Evolutionary conservation across 2,888 invertebrate genomes (phyloP), one percentile per base, ranked within the genome.

Genomic region (Drosophila mimetica): DNA sequence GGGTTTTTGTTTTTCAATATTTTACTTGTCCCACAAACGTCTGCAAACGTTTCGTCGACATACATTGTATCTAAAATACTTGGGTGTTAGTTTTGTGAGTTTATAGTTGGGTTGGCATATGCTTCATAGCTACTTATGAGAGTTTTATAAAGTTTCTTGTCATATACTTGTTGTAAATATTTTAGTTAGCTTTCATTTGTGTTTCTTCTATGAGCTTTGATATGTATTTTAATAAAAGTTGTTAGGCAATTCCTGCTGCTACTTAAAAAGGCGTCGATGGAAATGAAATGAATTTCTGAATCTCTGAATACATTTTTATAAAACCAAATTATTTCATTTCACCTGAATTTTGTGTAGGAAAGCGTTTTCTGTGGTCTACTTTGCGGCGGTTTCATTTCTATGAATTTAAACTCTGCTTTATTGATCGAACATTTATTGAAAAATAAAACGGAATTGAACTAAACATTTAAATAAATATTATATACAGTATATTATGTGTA

Each of bases 41-140:
- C 71, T 47, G 60, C 54, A 59, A 54, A 54, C 52, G 53, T 37
- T 65, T 48, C 14, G 41, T 66, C 47, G 59, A 65, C 70, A 65
- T 77, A 77, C 81, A 82, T 84, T 75, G 64, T 87, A 81, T 82
- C 75, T 85, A 84, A 84, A 87, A 77, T 87, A 84, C 75, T 63
- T 84, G 66, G 69, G 77, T 77, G 66, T 60, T 64, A 69, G 69
- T 18, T 61, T 70, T 64, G 50, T 74, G 55, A 59, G 53, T 64
- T 42, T 46, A 46, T 73, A 75, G 72, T 77, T 86, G 70, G 72
- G 63, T 70, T 86, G 71, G 72, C 77, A 79, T 70, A 75, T 57
- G 59, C 51, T 69, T 53, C 32, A 55, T 53, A 59, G 67, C 75
- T 73, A 75, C 55, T 73, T 53, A 51, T 47, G 39, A 58, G 54